Evolutionary conservation across 2,113 vertebrate species (phyloP).

Genomic region (Gnathonemus longibarbis): DNA sequence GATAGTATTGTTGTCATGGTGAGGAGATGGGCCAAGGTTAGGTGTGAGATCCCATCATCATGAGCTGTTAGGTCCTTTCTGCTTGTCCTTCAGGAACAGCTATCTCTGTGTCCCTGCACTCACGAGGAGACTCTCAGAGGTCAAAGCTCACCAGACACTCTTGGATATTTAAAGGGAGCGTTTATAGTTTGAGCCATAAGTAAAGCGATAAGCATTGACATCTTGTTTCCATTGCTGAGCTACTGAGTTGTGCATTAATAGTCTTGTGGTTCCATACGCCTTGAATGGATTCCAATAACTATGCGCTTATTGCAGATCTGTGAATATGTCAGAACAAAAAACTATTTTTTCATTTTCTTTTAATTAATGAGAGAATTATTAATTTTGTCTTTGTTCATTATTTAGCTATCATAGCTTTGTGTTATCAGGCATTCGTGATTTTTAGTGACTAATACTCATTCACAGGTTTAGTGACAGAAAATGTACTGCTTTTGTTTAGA

Average conservation of each 20-base stretch:
- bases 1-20: neutral
- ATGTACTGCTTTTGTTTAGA: neutral
- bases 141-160: constrained; percentile 31
- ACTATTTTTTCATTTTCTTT: neutral
- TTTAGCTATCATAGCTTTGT: neutral
- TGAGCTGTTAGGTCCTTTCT: constrained; percentile 36
- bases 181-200: constrained; percentile 38
- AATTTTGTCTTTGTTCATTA: too few relatives aligned
- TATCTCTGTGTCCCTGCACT: neutral
- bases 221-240: constrained; percentile 33
- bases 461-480: neutral
- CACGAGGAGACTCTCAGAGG: neutral
- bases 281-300: neutral
- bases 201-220: constrained; percentile 34
- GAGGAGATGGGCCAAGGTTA: too few relatives aligned
- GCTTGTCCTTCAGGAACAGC: constrained; percentile 22
- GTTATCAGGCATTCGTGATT: neutral
- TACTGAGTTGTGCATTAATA: neutral
- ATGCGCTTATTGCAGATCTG: neutral
- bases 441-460: neutral
- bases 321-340: neutral
- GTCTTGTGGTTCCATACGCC: neutral
- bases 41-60: constrained; percentile 29
- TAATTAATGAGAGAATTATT: neutral
- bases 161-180: constrained; percentile 37